These are phyloP conservation scores for Pseudotriccus pelzelni DNA, from an alignment of 2,797 vertebrate genomes.

Conservation along the genomic window DNA sequence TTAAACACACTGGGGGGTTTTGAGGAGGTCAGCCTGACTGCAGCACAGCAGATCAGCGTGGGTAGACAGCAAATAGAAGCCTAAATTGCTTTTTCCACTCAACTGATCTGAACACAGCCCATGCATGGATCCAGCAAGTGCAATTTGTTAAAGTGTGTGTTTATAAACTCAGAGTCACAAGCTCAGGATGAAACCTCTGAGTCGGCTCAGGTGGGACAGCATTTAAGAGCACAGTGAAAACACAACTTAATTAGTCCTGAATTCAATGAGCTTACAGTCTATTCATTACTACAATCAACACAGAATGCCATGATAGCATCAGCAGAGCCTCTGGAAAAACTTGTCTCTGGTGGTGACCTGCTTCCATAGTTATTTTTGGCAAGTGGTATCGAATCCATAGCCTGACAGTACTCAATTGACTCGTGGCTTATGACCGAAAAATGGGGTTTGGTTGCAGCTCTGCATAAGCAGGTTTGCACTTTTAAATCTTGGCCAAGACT, in stretches of 20 bases:
- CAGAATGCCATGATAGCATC: background rate
- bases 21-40: background rate
- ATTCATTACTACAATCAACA: background rate
- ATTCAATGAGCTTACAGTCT: background rate
- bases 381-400: conserved; percentile 38
- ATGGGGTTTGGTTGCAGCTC: background rate
- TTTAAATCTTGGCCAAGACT: background rate
- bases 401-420: conserved; percentile 46
- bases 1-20: background rate
- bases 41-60: background rate
- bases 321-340: background rate
- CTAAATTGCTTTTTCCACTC: conserved; percentile 16
- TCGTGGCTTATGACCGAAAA: background rate
- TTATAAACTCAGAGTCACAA: background rate
- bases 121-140: background rate
- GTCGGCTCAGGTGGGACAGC: background rate
- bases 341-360: conserved; percentile 15
- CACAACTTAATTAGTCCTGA: background rate
- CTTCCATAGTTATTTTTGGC: conserved; percentile 47
- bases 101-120: background rate
- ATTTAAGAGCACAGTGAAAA: background rate
- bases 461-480: background rate
- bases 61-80: background rate
- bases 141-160: background rate
- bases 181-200: background rate